A percentile compares a stretch with the other conserved stretches of the same genome.
phyloP scores from a whole-genome alignment of 2,888 invertebrate genomes.

The Phasia obesa region DNA sequence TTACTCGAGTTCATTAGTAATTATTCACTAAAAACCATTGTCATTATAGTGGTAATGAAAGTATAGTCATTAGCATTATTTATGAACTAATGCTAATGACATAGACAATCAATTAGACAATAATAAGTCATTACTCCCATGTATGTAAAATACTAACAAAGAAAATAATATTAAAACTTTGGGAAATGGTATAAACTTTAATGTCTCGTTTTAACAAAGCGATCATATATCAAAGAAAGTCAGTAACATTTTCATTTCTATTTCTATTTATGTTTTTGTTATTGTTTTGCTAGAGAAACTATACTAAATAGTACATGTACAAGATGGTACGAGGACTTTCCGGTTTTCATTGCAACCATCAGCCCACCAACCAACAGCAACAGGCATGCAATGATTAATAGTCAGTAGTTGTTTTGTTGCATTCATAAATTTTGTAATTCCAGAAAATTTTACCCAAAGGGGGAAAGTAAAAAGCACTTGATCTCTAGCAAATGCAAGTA shows the following conservation, averaged over 20 bases:
- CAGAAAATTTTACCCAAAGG: slow-evolving; percentile 14
- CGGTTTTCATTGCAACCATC: neutral
- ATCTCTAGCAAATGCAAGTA: slow-evolving; percentile 1
- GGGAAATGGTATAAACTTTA: slow-evolving; percentile 47
- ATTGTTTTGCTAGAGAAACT: slow-evolving; percentile 20
- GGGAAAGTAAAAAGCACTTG: slow-evolving; percentile 24
- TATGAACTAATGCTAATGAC: no score
- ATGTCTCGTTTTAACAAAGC: slow-evolving; percentile 49
- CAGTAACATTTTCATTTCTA: slow-evolving; percentile 61
- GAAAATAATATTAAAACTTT: neutral
- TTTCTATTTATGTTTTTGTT: slow-evolving; percentile 46
- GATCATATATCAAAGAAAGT: slow-evolving; percentile 68
- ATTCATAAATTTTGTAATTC: slow-evolving; percentile 45
- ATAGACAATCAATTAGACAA: no score
- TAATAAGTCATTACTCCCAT: no score
- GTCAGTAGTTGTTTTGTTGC: slow-evolving; percentile 34
- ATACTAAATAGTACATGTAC: slow-evolving; percentile 44
- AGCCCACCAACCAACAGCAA: slow-evolving; percentile 47
- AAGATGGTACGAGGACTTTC: slow-evolving; percentile 11
- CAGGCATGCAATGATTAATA: slow-evolving; percentile 68
- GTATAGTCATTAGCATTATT: no score
- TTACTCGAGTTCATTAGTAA: no score
- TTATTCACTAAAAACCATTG: no score
- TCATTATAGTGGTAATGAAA: no score
- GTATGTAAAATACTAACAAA: no score